These are phyloP conservation scores for Orchestia grillus DNA, from an alignment of 1,140 invertebrate genomes.

Conservation along the genomic window DNA sequence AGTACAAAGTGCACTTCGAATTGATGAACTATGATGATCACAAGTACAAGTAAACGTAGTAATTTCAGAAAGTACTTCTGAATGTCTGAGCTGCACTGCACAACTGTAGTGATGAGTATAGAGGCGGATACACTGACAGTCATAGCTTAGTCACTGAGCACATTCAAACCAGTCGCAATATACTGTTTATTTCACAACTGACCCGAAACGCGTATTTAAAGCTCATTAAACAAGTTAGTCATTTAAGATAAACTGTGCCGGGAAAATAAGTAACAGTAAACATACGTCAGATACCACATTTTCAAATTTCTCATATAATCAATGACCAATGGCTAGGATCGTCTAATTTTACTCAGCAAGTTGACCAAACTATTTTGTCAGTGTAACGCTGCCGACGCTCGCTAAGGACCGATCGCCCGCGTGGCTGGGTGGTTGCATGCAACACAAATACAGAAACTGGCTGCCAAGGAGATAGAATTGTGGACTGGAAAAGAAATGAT, in stretches of 20 bases:
- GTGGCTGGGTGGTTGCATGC: neutral
- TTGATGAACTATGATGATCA: slow-evolving; percentile 49
- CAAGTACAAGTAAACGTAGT: slow-evolving; percentile 40
- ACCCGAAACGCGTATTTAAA: neutral
- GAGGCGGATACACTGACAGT: neutral
- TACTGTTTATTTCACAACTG: neutral
- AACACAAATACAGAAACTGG: neutral
- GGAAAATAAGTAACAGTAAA: neutral
- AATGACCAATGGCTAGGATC: neutral
- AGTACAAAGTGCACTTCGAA: slow-evolving; percentile 53
- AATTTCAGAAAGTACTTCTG: slow-evolving; percentile 31
- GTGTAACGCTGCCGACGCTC: neutral
- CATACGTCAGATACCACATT: neutral
- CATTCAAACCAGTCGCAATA: neutral
- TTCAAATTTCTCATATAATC: neutral
- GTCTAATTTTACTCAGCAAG: neutral
- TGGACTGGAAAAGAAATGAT: neutral
- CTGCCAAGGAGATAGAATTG: neutral
- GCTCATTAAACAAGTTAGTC: neutral
- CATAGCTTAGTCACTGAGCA: neutral
- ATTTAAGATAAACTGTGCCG: neutral
- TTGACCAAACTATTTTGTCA: neutral
- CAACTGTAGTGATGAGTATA: slow-evolving; percentile 14
- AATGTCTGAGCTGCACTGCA: slow-evolving; percentile 53
- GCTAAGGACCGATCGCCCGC: neutral